Evolutionary conservation across 2,797 vertebrate genomes (phyloP).

Genomic region (Sciurus carolinensis): DNA sequence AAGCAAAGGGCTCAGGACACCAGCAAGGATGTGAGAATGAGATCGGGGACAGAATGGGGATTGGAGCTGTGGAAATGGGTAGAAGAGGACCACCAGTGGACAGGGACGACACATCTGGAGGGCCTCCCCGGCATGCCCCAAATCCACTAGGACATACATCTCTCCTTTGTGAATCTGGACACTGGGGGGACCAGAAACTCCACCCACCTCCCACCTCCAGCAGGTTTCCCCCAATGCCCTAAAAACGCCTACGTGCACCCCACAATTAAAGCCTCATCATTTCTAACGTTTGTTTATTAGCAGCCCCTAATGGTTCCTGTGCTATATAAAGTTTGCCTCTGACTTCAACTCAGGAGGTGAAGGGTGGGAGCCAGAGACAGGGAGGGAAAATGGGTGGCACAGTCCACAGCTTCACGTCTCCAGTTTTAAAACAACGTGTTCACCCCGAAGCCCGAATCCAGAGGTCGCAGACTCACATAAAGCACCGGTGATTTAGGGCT

Average conservation of each 20-base stretch:
- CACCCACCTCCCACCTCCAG: conserved; percentile 21
- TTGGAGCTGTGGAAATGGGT: neutral
- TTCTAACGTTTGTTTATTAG: conserved; percentile 79
- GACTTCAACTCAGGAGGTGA: conserved; percentile 74
- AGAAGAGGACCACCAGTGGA: rapidly evolving
- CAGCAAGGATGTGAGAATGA: neutral
- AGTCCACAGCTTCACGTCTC: conserved; percentile 79
- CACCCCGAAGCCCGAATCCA: conserved; percentile 85
- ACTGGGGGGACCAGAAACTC: conserved; percentile 45
- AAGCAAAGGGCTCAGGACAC: too few species aligned
- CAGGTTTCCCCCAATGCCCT: conserved; percentile 68
- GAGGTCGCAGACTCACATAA: conserved; percentile 87
- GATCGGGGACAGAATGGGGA: too few species aligned
- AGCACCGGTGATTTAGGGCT: conserved; percentile 88
- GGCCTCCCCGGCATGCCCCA: neutral
- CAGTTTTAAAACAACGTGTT: conserved; percentile 87
- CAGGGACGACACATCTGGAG: neutral
- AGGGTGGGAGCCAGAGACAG: conserved; percentile 66
- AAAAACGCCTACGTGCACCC: conserved; percentile 61
- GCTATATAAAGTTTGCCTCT: conserved; percentile 83
- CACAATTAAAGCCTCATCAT: conserved; percentile 54
- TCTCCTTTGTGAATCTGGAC: conserved; percentile 74
- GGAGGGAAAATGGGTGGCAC: conserved; percentile 46
- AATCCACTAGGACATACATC: conserved; percentile 76
- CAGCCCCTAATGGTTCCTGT: conserved; percentile 85